Evolutionary conservation across 1,140 invertebrate genomes (phyloP), one percentile per base, ranked within the genome.

Genomic region (Papilio polytes): DNA sequence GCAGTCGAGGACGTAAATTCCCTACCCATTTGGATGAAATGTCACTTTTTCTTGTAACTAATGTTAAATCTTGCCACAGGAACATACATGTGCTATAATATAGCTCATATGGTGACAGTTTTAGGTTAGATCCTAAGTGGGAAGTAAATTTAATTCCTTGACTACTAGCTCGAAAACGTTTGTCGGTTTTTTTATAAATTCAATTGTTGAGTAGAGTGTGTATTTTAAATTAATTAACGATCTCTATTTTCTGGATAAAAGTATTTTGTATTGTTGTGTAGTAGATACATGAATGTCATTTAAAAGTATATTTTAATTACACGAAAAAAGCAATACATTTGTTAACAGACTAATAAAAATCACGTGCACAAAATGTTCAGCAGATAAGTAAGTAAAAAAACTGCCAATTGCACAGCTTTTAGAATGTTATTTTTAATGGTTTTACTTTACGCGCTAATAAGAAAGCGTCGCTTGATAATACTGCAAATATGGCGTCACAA

Each of bases 181-280:
- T 15, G 22, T 66, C 63, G 63, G 9, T 66, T 66, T 66, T 63
- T 63, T 66, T 66, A 66, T 66, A 66, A 66, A 66, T 66, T 66
- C 22, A 66, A 66, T 66, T 66, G 59, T 66, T 66, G 59, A 18
- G 22, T 66, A 66, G 59, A 26, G 13, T 66, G 4, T 31, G 63
- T 66, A 66, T 66, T 66, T 66, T 66, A 66, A 66, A 66, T 66
- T 66, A 31, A 66, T 66, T 31, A 66, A 15, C 63, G 63, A 66
- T 66, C 63, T 66, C 63, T 26, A n/a, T 26, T 31, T 66, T 66
- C 26, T 66, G 63, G 22, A 66, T 66, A 31, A 31, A 66, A 66
- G 36, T 66, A 66, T 66, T 18, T 22, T 22, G 22, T 66, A 36
- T 66, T 66, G 20, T 66, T 31, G 22, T 26, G 56, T 22, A 41